Base-by-base conservation (phyloP, 1,140 invertebrate genomes). In the Zaprionus davidi region DNA sequence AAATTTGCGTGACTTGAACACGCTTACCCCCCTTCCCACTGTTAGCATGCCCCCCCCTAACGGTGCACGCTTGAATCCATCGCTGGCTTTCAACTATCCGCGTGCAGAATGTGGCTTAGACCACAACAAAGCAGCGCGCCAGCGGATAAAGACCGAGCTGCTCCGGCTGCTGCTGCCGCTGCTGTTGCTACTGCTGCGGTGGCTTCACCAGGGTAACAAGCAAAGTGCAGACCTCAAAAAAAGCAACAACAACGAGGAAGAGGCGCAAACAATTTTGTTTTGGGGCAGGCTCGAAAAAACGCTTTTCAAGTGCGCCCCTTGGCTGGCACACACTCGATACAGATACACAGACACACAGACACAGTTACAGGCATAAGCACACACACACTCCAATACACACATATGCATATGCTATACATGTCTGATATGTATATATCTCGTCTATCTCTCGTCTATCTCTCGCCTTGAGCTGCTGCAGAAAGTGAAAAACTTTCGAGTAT, bases 81-180 rank as follows among this genome's bases (percentile, higher is more conserved):
- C 31, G 63, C 46, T 69, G 46, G 57, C 65, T 69, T 69, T 74
- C 28, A 74, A 74, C 58, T 69, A 69, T 69, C 49, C 66, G 65
- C 66, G 71, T 69, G 46, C 53, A 76, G 60, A 71, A 76, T 76
- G 60, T 66, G 60, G 60, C 68, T 65, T 44, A 71, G 68, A 68
- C 75, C 75, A 77, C 75, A 77, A 73, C 75, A 77, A 77, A 72
- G 75, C 51, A 20, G 55, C 51, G 64, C 44, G 64, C 34, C 38
- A 34, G n/a, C 62, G 46, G 57, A 34, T 51, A 65, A 49, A 66
- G 41, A 46, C 38, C n/a, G 36, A 53, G 28, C 46, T 36, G 17
- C 44, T 20, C 15, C 1, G 36, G 38, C 22, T n/a, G 41, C 38
- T 26, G 31, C 34, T n/a, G 41, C 38, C 17, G 31, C 34, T 34